These are phyloP conservation scores for Zaprionus davidi DNA, from an alignment of 1,140 invertebrate species.

Conservation along the genomic window DNA sequence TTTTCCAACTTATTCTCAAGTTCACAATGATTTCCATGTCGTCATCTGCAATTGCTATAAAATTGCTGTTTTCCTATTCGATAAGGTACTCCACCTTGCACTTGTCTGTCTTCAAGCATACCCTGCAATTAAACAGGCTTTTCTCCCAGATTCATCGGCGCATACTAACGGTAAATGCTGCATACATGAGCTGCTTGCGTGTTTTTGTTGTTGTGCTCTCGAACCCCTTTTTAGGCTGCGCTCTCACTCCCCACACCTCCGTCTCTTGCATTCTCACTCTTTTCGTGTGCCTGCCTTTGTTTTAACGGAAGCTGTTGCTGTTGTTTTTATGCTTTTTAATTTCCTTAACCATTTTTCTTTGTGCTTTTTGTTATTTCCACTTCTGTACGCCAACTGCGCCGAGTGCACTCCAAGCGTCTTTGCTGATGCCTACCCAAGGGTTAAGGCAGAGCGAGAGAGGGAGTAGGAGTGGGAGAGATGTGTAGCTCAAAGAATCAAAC, in stretches of 20 bases:
- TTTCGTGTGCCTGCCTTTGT: slow-evolving; percentile 56
- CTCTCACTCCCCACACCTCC: neutral
- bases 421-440: slow-evolving; percentile 49
- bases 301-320: slow-evolving; percentile 80
- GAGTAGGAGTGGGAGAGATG: slow-evolving; percentile 4
- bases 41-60: neutral
- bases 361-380: slow-evolving; percentile 71
- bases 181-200: slow-evolving; percentile 64
- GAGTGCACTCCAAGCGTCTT: slow-evolving; percentile 76
- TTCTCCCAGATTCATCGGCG: neutral
- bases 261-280: neutral
- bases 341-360: slow-evolving; percentile 81
- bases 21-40: neutral
- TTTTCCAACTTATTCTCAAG: neutral
- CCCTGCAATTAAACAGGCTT: slow-evolving; percentile 40
- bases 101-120: neutral
- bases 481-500: slow-evolving; percentile 34
- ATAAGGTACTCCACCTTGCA: neutral
- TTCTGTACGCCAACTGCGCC: slow-evolving; percentile 54
- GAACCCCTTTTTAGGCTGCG: slow-evolving; percentile 55
- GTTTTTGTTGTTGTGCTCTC: slow-evolving; percentile 20
- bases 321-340: slow-evolving; percentile 82
- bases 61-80: slow-evolving; percentile 40
- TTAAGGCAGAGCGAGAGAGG: neutral
- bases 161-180: slow-evolving; percentile 74